phyloP scores from a whole-genome alignment of 1,140 invertebrate species.

The Ostrea denselamellosa region DNA sequence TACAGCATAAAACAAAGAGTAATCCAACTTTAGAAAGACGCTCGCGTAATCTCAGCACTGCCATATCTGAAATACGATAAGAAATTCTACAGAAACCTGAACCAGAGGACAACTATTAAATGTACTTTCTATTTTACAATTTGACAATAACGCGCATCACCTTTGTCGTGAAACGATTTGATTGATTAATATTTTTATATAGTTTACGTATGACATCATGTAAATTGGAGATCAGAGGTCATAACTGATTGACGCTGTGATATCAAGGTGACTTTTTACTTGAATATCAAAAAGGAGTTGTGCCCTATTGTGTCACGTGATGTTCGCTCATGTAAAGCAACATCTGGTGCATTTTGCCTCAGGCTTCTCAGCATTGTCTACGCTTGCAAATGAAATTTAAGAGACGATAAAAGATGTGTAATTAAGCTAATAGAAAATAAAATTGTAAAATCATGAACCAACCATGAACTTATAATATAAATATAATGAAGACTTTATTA shows the following conservation, averaged over 20 bases:
- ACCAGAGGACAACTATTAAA: neutral
- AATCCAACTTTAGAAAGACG: neutral
- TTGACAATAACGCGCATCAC: neutral
- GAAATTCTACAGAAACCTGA: neutral
- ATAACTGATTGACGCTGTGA: neutral
- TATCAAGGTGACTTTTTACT: slow-evolving; percentile 18
- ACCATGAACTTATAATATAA: too few relatives aligned
- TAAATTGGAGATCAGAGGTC: neutral
- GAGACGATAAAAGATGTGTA: neutral
- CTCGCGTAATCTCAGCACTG: neutral
- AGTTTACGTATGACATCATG: neutral
- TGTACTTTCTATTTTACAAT: neutral
- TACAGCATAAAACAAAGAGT: neutral
- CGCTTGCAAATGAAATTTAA: neutral
- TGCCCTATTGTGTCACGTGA: slow-evolving; percentile 9
- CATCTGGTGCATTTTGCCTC: neutral
- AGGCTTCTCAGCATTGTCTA: neutral
- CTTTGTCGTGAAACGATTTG: neutral
- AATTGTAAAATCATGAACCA: too few relatives aligned
- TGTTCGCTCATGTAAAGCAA: neutral
- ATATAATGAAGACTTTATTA: too few relatives aligned
- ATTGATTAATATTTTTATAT: slow-evolving; percentile 31
- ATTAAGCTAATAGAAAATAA: neutral
- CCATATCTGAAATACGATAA: neutral
- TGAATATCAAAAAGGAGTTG: neutral